phyloP scores from a whole-genome alignment of 2,113 vertebrate genomes.

The Oncorhynchus mykiss region DNA sequence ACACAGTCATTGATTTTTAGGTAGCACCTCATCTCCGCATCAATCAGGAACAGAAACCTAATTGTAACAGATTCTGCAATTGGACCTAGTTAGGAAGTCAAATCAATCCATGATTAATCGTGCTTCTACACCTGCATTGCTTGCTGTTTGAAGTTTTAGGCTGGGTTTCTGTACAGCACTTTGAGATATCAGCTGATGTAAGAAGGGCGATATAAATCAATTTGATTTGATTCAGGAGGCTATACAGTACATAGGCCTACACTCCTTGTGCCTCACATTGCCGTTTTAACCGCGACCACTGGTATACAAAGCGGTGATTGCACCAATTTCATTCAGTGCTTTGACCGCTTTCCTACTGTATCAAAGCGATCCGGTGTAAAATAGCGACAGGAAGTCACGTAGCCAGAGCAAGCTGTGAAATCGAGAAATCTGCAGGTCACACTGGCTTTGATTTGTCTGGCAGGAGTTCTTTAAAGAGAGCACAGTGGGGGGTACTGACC shows the following conservation, averaged over 20 bases:
- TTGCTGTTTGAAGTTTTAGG: too few relatives aligned
- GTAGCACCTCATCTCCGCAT: not conserved
- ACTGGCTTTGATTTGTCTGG: constrained; percentile 59
- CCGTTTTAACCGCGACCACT: constrained; percentile 34
- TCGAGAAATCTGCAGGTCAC: constrained; percentile 37
- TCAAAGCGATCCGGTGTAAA: constrained; percentile 33
- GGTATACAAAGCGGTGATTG: constrained; percentile 32
- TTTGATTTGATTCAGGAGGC: not conserved
- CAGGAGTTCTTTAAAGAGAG: constrained; percentile 59
- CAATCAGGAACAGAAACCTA: not conserved
- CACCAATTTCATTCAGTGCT: constrained; percentile 41
- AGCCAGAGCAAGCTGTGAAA: constrained; percentile 62
- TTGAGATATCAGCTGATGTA: too few relatives aligned
- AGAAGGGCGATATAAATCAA: too few relatives aligned
- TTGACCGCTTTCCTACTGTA: constrained; percentile 29
- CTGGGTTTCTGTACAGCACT: too few relatives aligned
- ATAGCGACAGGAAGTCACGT: constrained; percentile 53
- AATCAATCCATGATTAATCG: not conserved
- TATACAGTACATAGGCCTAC: not conserved
- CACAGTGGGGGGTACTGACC: constrained; percentile 37
- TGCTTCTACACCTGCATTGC: too few relatives aligned
- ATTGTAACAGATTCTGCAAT: too few relatives aligned
- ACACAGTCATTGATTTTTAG: not conserved
- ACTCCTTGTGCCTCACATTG: not conserved
- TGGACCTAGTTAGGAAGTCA: not conserved